These are phyloP conservation scores for Galeopsomyia nigrocyanea DNA, from an alignment of 2,888 invertebrate species.

Conservation along the genomic window DNA sequence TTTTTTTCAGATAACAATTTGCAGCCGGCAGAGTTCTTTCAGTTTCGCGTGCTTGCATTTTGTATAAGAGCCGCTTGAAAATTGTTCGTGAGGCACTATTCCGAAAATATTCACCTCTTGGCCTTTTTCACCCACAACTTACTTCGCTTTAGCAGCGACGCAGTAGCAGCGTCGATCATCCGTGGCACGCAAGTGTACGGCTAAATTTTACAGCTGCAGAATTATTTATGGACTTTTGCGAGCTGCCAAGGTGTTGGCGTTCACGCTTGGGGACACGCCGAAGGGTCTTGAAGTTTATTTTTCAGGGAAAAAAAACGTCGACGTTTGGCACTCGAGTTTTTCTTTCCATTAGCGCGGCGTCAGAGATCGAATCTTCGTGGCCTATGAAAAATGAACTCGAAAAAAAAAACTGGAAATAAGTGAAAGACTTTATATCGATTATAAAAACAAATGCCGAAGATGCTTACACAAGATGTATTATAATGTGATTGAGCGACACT, in stretches of 20 bases:
- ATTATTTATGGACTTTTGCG: conserved; percentile 43
- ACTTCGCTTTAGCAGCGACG: background rate
- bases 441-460: too few species aligned
- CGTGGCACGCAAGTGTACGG: conserved; percentile 3
- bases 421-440: too few species aligned
- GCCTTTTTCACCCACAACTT: conserved; percentile 18
- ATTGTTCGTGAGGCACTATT: conserved; percentile 2
- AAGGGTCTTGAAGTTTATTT: conserved; percentile 24
- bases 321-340: conserved; percentile 5
- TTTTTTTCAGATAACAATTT: background rate
- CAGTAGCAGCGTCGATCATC: conserved; percentile 22
- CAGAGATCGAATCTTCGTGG: conserved; percentile 22
- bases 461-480: too few species aligned
- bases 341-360: background rate
- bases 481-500: too few species aligned
- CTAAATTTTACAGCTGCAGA: conserved; percentile 37
- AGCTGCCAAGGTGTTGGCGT: conserved; percentile 40
- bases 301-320: conserved; percentile 32
- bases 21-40: background rate
- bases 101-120: conserved; percentile 2
- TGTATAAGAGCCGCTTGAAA: background rate
- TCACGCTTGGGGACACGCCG: conserved; percentile 29
- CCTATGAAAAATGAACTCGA: conserved; percentile 27
- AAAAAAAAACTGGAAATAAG: too few species aligned
- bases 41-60: background rate